Base-by-base conservation (phyloP, 92 coral and sea anemone species). In the Zoanthus sociatus region DNA sequence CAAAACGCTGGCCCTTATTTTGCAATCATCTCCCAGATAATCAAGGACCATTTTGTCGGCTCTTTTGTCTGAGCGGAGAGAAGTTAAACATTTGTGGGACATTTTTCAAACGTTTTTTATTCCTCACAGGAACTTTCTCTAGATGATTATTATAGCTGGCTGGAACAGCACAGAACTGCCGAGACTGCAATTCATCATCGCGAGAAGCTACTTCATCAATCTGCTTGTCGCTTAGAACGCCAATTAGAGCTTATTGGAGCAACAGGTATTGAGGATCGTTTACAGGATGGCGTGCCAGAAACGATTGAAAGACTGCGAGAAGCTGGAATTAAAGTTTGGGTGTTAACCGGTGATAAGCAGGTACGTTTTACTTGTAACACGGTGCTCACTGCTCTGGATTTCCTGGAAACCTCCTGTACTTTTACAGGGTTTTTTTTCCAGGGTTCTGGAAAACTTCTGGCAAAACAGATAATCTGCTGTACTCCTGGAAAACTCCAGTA, bases 201-300 rank as follows among this genome's bases (percentile, higher is more conserved):
- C 26, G 99, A 97, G 69, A 85, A 94, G 89, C 88, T 93, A 56
- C 84, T 97, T 4, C 95, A 90, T 55, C 89, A 79, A 58, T 97
- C 99, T 7, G 98, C 98, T 71, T 94, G 93, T 69, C 87, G 87
- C 46, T 83, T 97, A 64, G 99, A 97, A 83, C 77, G 91, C 55
- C 83, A 97, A 78, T 75, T 97, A 90, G 98, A 95, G 74, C 92
- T 97, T n/a, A 93, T 97, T 53, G 99, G 99, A 33, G 99, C 99
- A 53, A 97, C 99, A 0, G 99, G 99, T 10, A 97, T 97, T 10
- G 99, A 97, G 90, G 99, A 97, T 90, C 95, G 99, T 63, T 78
- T 97, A 69, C 99, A 97, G 77, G 99, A 97, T 76, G 99, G 98
- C 47, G 99, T 97, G 77, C 98, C 99, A 51, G 97, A 97, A 87